phyloP scores from a whole-genome alignment of 2,113 vertebrate species.

The Baryphthengus martii region DNA sequence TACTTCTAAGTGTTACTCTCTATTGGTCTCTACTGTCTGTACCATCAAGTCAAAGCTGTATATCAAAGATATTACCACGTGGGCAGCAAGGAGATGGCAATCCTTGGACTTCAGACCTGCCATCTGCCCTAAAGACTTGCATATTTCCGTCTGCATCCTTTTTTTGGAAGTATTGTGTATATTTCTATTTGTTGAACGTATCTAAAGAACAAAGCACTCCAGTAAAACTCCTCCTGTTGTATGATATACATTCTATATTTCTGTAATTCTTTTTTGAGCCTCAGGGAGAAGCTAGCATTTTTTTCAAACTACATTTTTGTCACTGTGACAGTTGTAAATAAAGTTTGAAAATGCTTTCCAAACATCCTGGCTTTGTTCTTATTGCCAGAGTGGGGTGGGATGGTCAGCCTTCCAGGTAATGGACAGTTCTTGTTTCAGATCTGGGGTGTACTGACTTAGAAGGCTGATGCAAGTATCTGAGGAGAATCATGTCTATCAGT shows the following conservation, averaged over 20 bases:
- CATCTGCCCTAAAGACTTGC: conserved; percentile 65
- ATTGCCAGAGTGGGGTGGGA: not conserved
- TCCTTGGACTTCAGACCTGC: conserved; percentile 53
- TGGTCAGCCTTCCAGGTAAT: not conserved
- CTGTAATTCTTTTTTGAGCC: conserved; percentile 85
- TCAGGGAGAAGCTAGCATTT: conserved; percentile 87
- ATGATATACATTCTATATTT: conserved; percentile 83
- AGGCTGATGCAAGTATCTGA: not conserved
- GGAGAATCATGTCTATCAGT: rapidly evolving
- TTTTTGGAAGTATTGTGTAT: conserved; percentile 74
- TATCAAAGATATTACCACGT: conserved; percentile 45
- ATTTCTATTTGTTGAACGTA: conserved; percentile 77
- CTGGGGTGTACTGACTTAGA: not conserved
- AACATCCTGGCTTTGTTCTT: conserved; percentile 14
- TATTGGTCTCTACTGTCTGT: conserved; percentile 56
- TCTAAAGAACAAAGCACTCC: conserved; percentile 78
- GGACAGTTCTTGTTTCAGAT: not conserved
- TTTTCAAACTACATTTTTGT: conserved; percentile 84
- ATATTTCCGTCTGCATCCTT: conserved; percentile 60
- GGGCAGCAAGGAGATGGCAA: conserved; percentile 40
- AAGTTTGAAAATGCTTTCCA: conserved; percentile 88
- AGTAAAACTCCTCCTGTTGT: conserved; percentile 79
- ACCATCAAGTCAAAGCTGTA: conserved; percentile 51
- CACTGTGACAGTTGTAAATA: conserved; percentile 89
- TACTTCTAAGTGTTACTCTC: conserved; percentile 62